Conservation (phyloP, 2,888 invertebrate genomes). For the Phortica okadai region DNA sequence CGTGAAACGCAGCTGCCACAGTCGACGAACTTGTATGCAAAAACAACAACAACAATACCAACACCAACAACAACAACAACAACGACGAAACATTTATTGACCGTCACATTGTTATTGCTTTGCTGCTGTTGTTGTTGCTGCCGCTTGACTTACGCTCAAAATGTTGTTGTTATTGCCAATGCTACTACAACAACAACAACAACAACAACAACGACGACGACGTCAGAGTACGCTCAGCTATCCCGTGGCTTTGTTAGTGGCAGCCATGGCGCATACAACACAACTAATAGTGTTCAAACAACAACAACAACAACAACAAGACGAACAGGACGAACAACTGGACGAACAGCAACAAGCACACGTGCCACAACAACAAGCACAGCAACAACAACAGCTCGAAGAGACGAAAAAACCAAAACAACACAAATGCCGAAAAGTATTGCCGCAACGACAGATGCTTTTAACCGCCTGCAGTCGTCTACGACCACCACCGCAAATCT, state of each 20-base stretch:
- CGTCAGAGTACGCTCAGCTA: constrained; percentile 59
- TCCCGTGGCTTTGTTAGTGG: constrained; percentile 65
- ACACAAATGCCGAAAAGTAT: background rate
- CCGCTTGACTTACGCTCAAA: constrained; percentile 18
- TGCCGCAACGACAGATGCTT: background rate
- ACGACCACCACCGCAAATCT: background rate
- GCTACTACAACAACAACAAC: constrained; percentile 42
- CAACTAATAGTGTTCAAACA: constrained; percentile 66
- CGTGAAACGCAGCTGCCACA: background rate
- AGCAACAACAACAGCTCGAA: constrained; percentile 34
- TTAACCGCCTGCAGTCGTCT: constrained; percentile 26
- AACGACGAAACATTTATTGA: constrained; percentile 36
- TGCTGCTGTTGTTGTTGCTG: constrained; percentile 35
- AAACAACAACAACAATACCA: background rate
- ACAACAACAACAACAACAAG: constrained; percentile 31
- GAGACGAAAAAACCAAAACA: background rate
- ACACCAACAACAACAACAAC: background rate
- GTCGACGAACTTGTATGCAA: background rate
- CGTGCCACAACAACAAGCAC: constrained; percentile 27
- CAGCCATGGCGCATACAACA: constrained; percentile 65
- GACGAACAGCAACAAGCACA: background rate
- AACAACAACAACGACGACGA: constrained; percentile 45
- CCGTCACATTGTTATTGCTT: constrained; percentile 42
- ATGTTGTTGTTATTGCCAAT: constrained; percentile 19
- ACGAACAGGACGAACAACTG: constrained; percentile 13